Evolutionary conservation across 1,140 invertebrate species (phyloP), one percentile per base, ranked within the genome.

Genomic region (Nomia melanderi): DNA sequence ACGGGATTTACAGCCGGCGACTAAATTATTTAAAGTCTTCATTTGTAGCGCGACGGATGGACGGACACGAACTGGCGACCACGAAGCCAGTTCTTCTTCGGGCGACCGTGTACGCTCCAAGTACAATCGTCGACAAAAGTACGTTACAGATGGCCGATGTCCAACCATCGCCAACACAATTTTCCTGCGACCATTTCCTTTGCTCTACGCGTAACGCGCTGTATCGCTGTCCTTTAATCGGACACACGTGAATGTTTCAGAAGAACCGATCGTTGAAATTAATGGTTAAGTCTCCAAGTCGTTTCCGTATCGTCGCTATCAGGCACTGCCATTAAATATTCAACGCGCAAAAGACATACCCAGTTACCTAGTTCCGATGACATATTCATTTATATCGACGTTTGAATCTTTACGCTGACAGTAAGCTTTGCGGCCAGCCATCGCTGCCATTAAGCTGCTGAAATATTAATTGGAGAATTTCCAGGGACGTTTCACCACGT

Each of bases 1-100:
- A 83, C 75, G 84, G 84, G 86, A 89, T 90, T 89, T 88, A 88
- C 87, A 86, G 82, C 85, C 84, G 82, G 77, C 81, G 89, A 89
- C 84, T 90, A 89, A 89, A 90, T 90, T 89, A 89, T 90, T 88
- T 88, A 87, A 91, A 90, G 90, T 90, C 89, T 90, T 90, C 86
- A 90, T 90, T 90, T 86, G 88, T 84, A 83, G 75, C 78, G 59
- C 65, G 84, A 86, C 79, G 82, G 84, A 86, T 79, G 78, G 77
- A 83, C 83, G 76, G 84, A 85, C 82, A 71, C 81, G 76, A 78
- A 67, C 78, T 78, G 78, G 82, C 75, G 84, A 62, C 78, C 79
- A 70, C 87, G 81, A 77, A 84, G 75, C 76, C 72, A 79, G 83
- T 78, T 84, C 79, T 84, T 86, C 86, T 86, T 88, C 83, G 71